Percentiles rank a stretch among this genome's conserved stretches.
Conservation (phyloP, 2,888 invertebrate genomes). For the Brassicogethes aeneus region DNA sequence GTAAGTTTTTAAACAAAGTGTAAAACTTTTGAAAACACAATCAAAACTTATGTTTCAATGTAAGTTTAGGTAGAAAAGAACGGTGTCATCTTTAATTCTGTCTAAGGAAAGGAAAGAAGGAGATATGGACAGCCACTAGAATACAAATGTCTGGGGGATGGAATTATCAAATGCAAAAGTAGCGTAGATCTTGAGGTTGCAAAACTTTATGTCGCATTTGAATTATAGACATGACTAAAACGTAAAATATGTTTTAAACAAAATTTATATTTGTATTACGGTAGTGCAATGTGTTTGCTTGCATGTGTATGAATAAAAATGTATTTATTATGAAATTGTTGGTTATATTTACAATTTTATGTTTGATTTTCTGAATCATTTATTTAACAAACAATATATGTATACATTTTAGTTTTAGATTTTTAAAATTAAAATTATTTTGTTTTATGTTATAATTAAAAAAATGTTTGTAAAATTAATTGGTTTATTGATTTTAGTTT, state of each 20-base stretch:
- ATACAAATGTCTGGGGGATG: constrained; percentile 24
- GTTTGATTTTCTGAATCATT: too few relatives aligned
- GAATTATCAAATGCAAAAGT: constrained; percentile 30
- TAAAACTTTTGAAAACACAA: constrained; percentile 24
- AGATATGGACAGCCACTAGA: constrained; percentile 21
- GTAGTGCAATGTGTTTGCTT: not conserved
- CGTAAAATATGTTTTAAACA: constrained; percentile 5
- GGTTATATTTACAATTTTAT: too few relatives aligned
- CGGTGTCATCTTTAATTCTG: constrained; percentile 33
- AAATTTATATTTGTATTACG: constrained; percentile 4
- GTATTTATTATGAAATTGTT: too few relatives aligned
- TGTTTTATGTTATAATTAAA: too few relatives aligned
- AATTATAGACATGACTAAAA: constrained; percentile 9
- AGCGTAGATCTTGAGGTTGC: constrained; percentile 18
- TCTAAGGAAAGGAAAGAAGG: constrained; percentile 26
- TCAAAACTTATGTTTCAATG: constrained; percentile 32
- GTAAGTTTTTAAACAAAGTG: constrained; percentile 16
- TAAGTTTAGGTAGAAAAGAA: constrained; percentile 18
- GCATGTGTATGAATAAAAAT: not conserved
- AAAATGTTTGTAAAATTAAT: too few relatives aligned
- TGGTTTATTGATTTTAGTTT: too few relatives aligned
- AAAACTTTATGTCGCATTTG: constrained; percentile 25
- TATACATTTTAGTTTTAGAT: too few relatives aligned
- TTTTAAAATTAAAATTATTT: too few relatives aligned
- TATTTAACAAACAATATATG: too few relatives aligned